A percentile compares a stretch with the other conserved stretches of the same genome.
Conservation (phyloP, 2,888 invertebrate species). For the Spodoptera picta region DNA sequence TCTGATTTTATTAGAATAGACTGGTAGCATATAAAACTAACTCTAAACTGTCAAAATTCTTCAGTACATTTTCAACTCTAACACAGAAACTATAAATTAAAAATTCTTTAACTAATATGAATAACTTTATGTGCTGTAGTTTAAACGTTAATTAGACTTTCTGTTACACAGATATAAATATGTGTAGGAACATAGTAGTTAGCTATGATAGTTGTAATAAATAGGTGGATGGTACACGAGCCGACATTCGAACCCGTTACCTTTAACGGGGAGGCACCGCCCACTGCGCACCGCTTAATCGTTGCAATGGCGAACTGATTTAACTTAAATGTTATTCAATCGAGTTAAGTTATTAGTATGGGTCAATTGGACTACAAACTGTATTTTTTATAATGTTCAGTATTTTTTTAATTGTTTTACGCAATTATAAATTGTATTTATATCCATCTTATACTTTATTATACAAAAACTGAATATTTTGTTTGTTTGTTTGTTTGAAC, state of each 20-base stretch:
- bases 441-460: too few species aligned
- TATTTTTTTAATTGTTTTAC: too few species aligned
- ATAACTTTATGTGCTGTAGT: too few species aligned
- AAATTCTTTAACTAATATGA: too few species aligned
- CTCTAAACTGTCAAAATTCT: too few species aligned
- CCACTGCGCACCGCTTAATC: constrained; percentile 22
- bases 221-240: constrained; percentile 17
- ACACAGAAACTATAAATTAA: too few species aligned
- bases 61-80: too few species aligned
- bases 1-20: too few species aligned
- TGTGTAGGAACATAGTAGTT: constrained; percentile 6
- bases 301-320: constrained; percentile 4
- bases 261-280: constrained; percentile 22
- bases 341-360: constrained; percentile 6
- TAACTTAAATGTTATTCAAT: background rate
- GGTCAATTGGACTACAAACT: background rate
- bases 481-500: too few species aligned
- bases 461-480: too few species aligned
- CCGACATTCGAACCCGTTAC: constrained; percentile 40
- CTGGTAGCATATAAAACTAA: too few species aligned
- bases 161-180: background rate
- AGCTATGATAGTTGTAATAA: constrained; percentile 4
- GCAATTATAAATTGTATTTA: too few species aligned
- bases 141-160: background rate
- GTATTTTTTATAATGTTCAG: background rate